Conservation (phyloP, 2,797 vertebrate species). For the Leuciscus waleckii region DNA sequence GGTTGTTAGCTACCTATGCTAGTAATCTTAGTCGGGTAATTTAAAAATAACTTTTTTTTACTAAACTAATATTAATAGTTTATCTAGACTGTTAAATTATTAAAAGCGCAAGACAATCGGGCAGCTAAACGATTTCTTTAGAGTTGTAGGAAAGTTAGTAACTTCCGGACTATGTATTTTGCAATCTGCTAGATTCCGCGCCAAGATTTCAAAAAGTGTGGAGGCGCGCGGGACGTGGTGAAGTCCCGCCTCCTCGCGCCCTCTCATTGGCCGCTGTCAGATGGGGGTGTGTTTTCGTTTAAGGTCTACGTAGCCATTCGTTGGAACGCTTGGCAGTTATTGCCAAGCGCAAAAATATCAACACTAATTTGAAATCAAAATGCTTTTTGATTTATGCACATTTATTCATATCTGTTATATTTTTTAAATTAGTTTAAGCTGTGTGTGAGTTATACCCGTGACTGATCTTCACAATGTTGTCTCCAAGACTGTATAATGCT, state of each 20-base stretch:
- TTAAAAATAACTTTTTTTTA: too few species aligned
- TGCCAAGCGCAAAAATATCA: constrained; percentile 61
- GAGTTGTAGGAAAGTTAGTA: neutral
- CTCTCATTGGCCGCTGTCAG: constrained; percentile 67
- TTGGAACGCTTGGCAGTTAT: constrained; percentile 69
- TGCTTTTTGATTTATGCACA: constrained; percentile 32
- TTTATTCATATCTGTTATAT: neutral
- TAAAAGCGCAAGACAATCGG: neutral
- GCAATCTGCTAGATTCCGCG: constrained; percentile 71
- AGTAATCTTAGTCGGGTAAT: too few species aligned
- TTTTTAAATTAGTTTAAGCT: neutral
- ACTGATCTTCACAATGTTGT: constrained; percentile 32
- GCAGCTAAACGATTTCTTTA: neutral
- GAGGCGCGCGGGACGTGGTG: constrained; percentile 73
- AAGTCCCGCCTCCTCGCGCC: constrained; percentile 60
- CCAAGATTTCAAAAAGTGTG: constrained; percentile 80
- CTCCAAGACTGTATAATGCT: constrained; percentile 37
- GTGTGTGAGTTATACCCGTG: neutral
- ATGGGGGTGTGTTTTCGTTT: constrained; percentile 62
- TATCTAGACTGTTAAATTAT: neutral
- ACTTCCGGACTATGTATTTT: constrained; percentile 49
- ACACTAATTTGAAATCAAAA: constrained; percentile 52
- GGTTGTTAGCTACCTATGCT: neutral
- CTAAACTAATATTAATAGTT: neutral
- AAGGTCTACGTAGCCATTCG: constrained; percentile 67